Percentiles rank a stretch among this genome's conserved stretches.
These are phyloP conservation scores for Myotis lucifugus DNA, from an alignment of 2,113 vertebrate species.

Conservation along the genomic window DNA sequence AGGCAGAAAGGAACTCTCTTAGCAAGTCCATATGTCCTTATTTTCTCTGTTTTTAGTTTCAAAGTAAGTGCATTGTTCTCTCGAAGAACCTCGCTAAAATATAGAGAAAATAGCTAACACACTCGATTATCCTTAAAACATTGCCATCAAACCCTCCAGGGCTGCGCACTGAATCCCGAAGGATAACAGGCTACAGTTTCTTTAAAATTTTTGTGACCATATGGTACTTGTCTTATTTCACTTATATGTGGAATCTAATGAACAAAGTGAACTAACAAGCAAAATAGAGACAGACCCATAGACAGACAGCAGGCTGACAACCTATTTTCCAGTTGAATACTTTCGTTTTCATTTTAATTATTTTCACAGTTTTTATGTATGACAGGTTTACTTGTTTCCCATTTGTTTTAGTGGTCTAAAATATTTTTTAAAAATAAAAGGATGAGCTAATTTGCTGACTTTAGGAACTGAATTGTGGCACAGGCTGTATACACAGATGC, in stretches of 20 bases:
- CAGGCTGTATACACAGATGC: not conserved
- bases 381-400: not conserved
- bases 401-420: not conserved
- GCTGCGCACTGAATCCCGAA: not conserved
- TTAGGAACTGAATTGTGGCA: not conserved
- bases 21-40: constrained; percentile 26
- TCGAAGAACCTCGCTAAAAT: not conserved
- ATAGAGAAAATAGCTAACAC: not conserved
- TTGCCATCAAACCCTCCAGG: not conserved
- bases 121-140: not conserved
- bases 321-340: not conserved
- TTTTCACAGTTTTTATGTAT: not conserved
- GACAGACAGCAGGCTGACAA: not conserved
- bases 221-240: not conserved
- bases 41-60: constrained; percentile 47
- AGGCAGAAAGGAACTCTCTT: not conserved
- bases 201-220: constrained; percentile 29
- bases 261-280: not conserved
- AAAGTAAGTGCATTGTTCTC: constrained; percentile 11
- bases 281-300: not conserved
- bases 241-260: not conserved
- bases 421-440: not conserved
- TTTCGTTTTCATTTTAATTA: not conserved
- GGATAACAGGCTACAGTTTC: not conserved
- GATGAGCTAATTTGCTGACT: not conserved